phyloP scores from a whole-genome alignment of 1,140 invertebrate genomes.

The Drosophila sturtevanti region DNA sequence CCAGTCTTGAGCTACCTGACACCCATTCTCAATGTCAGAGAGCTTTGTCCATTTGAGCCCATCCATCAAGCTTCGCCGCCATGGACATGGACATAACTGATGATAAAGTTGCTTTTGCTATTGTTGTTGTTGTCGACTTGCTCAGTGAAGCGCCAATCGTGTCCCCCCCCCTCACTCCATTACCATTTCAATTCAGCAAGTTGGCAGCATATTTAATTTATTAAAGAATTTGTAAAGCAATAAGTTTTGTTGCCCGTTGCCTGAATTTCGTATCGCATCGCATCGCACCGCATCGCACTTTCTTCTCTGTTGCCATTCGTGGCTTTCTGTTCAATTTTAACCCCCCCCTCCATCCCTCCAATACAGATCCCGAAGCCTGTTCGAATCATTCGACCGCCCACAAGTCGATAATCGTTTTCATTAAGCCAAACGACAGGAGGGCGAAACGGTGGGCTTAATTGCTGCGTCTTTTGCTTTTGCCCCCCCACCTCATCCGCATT shows the following conservation, averaged over 20 bases:
- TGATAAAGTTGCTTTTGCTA: conserved; percentile 58
- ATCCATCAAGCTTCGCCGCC: conserved; percentile 43
- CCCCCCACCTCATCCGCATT: neutral
- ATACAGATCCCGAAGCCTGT: too few relatives aligned
- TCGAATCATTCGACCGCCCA: neutral
- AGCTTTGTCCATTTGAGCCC: conserved; percentile 23
- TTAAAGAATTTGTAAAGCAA: conserved; percentile 80
- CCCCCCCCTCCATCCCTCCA: too few relatives aligned
- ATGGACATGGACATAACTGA: conserved; percentile 52
- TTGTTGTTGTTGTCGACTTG: neutral
- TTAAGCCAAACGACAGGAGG: conserved; percentile 58
- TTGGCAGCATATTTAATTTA: conserved; percentile 74
- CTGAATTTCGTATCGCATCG: conserved; percentile 18
- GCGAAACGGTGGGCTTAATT: conserved; percentile 67
- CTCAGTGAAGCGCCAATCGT: conserved; percentile 44
- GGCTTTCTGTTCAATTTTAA: neutral
- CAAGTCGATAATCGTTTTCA: conserved; percentile 75
- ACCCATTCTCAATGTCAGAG: conserved; percentile 41
- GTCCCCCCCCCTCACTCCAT: conserved; percentile 47
- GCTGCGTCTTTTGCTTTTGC: conserved; percentile 18
- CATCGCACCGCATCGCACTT: neutral
- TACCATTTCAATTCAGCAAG: conserved; percentile 30
- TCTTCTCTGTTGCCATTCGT: conserved; percentile 4
- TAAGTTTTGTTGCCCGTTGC: conserved; percentile 60
- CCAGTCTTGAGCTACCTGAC: conserved; percentile 24